Evolutionary conservation across 2,113 vertebrate genomes (phyloP).

Genomic region (Dipodomys merriami): DNA sequence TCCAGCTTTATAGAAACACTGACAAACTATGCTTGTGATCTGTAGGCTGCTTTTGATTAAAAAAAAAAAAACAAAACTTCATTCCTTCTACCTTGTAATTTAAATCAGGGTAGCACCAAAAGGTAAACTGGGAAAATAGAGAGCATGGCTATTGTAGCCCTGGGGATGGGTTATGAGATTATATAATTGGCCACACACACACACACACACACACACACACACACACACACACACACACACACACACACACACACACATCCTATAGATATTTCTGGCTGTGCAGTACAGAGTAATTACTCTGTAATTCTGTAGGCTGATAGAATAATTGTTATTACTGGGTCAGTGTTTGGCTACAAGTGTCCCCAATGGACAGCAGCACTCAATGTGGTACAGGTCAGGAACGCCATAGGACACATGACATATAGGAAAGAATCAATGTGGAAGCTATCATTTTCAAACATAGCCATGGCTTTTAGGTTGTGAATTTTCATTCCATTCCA

Average conservation of each 20-base stretch:
- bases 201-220: not conserved
- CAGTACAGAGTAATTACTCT: too few species aligned
- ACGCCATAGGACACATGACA: not conserved
- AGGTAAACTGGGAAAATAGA: not conserved
- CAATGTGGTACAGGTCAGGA: not conserved
- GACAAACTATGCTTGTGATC: not conserved
- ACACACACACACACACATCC: too few species aligned
- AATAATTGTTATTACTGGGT: rapidly evolving
- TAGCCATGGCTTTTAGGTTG: slow-evolving; percentile 5
- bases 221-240: too few species aligned
- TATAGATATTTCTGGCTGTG: not conserved
- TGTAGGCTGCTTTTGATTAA: not conserved
- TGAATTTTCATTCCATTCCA: slow-evolving; percentile 26
- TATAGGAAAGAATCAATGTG: not conserved
- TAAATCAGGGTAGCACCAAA: not conserved
- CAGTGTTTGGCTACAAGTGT: not conserved
- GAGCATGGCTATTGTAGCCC: not conserved
- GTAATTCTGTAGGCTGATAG: not conserved
- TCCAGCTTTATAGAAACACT: not conserved
- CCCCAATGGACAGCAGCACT: not conserved
- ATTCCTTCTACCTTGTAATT: not conserved
- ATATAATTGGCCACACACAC: not conserved
- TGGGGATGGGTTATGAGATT: not conserved
- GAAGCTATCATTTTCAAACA: slow-evolving; percentile 21
- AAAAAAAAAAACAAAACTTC: not conserved